Evolutionary conservation across 1,140 invertebrate species (phyloP), one percentile per base, ranked within the genome.

Genomic region (Lutraria rhynchaena): DNA sequence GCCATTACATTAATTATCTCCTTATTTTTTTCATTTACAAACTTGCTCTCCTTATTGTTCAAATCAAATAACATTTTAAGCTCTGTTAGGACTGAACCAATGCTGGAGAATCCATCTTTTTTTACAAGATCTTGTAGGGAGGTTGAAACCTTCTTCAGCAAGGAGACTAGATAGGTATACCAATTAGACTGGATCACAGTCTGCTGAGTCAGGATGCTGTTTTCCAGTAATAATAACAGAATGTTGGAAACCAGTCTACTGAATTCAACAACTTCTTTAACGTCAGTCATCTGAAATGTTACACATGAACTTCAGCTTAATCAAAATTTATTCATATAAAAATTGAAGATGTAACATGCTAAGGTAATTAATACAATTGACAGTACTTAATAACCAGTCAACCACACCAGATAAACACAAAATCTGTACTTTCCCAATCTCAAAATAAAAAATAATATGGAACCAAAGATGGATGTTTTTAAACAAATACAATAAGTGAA

Each of bases 131-230:
- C 65, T 11, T 46, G 41, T 11, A 81, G 19, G 17, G 53, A 51
- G 27, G n/a, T 33, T 7, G 55, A 61, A 3, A 81, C 27, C 60
- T 81, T 81, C 46, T 81, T 81, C 46, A 81, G 35, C 17, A 81
- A 17, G 17, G 13, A 9, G 17, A 49, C 41, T 17, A 81, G 22
- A 60, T 24, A 24, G 0, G 29, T 46, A 19, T 65, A 29, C 13
- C 65, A 33, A 24, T 46, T 49, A 37, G 29, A 53, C 0, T 24
- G 1, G 7, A 24, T 24, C 3, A 77, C 24, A 1, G 49, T 77
- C 29, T 49, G 17, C 41, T 37, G 41, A 15, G 75, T 65, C 11
- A 77, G 49, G 41, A 77, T 67, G 13, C 67, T 63, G 41, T 67
- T 51, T 51, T 24, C 31, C 29, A 77, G 33, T 29, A 77, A 41